Evolutionary conservation across 2,888 invertebrate species (phyloP).

Genomic region (Mythimna loreyi): DNA sequence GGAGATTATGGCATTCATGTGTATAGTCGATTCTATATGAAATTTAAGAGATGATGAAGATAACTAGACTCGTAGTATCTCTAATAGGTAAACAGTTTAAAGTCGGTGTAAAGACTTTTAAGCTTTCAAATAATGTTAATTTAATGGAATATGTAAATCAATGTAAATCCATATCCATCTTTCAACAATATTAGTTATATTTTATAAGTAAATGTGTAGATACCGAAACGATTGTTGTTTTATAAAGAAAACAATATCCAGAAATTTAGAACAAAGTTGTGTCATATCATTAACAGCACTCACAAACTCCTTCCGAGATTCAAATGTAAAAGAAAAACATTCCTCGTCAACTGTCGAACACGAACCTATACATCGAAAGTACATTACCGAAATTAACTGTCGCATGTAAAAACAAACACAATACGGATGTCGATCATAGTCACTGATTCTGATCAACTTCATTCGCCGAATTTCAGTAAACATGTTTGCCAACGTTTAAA

Average conservation of each 20-base stretch:
- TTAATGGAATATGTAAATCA: no score
- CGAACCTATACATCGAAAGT: constrained; percentile 30
- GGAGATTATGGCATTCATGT: no score
- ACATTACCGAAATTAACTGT: constrained; percentile 59
- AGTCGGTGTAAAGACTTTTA: no score
- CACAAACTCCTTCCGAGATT: constrained; percentile 10
- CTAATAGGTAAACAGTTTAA: no score
- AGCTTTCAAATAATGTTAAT: no score
- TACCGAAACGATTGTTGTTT: background rate
- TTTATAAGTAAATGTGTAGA: background rate
- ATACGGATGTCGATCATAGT: constrained; percentile 50
- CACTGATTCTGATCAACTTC: constrained; percentile 58
- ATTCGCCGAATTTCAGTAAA: constrained; percentile 54
- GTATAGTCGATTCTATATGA: no score
- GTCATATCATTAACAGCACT: constrained; percentile 18
- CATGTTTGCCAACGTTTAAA: constrained; percentile 60
- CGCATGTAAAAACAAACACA: constrained; percentile 55
- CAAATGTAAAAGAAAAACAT: constrained; percentile 47
- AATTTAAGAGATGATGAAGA: no score
- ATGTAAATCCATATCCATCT: no score
- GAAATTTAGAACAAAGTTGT: constrained; percentile 25
- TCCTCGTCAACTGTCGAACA: constrained; percentile 25
- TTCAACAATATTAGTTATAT: no score
- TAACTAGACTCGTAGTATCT: no score
- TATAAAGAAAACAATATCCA: background rate